Evolutionary conservation across 2,113 vertebrate species (phyloP), one percentile per base, ranked within the genome.

Genomic region (Nicator chloris): DNA sequence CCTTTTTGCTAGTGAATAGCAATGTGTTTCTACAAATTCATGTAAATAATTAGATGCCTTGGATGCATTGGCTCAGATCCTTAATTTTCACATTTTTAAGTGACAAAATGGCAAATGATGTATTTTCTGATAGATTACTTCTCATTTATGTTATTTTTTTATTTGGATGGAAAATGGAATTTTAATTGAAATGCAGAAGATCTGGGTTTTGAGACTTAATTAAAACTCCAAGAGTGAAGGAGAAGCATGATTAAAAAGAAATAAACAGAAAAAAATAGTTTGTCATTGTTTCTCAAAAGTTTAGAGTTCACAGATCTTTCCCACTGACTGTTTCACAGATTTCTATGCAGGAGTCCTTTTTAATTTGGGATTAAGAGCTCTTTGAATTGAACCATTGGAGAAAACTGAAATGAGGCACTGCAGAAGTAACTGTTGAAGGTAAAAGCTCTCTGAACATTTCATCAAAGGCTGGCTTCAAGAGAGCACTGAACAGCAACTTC

Each of bases 381-480:
- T 2, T 82, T 94, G 92, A 82, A 60, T 45, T 21, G 70, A 85
- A 35, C n/a, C n/a, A 15, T 61, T 72, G 47, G 53, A 76, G 31
- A 42, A 37, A 80, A 47, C 40, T 61, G 57, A 79, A 63, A 45
- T 68, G 82, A 90, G 57, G 61, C 37, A 31, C 31, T 69, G 63
- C 45, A 65, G 42, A 90, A 92, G 39, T 26, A 73, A 71, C 57
- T 95, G 66, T 77, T 95, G 71, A 63, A 54, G 54, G 56, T 69
- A 33, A 88, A 90, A 92, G 22, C 47, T 86, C 11, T 61, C 53
- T 53, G 77, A 90, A 47, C 68, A 26, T 90, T 89, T 90, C 82
- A 61, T 39, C 70, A 61, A 93, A 82, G 84, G 57, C 65, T 96
- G 78, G 33, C 93, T 96, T 71, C 57, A 75, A 35, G 88, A 90